phyloP scores from a whole-genome alignment of 2,113 vertebrate species.

The Melanostigma gelatinosum region DNA sequence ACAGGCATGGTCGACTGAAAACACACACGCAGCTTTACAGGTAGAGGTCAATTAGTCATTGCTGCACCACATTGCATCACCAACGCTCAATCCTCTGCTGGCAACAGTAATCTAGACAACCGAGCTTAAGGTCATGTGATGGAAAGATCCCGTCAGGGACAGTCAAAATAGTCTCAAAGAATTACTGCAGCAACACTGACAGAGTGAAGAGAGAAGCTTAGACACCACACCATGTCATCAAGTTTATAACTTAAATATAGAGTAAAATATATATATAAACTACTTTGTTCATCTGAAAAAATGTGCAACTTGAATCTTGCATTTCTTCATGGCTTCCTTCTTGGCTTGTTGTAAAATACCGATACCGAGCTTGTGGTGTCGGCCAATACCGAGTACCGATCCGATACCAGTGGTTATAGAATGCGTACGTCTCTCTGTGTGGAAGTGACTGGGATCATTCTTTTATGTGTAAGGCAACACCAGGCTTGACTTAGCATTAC shows the following conservation, averaged over 20 bases:
- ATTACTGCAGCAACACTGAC: constrained; percentile 1
- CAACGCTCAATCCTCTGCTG: constrained; percentile 2
- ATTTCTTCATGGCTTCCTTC: background rate
- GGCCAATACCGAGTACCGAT: no score
- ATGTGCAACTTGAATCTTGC: background rate
- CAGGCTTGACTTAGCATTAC: no score
- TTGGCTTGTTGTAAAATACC: background rate
- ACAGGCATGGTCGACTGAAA: background rate
- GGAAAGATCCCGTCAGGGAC: background rate
- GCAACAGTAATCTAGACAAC: constrained; percentile 21
- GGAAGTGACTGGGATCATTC: no score
- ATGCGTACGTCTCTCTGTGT: no score
- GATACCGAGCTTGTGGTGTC: no score
- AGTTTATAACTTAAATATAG: background rate
- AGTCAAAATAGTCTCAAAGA: background rate
- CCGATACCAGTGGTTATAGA: no score
- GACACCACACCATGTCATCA: background rate
- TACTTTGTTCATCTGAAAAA: background rate
- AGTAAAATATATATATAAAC: background rate
- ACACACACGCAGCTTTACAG: constrained; percentile 1
- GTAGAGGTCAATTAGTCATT: constrained; percentile 24
- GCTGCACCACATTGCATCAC: background rate
- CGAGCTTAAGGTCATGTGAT: constrained; percentile 35
- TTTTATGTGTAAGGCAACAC: no score
- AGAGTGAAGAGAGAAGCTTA: background rate